phyloP scores from a whole-genome alignment of 1,140 invertebrate genomes.

The Platyscapa corneri region DNA sequence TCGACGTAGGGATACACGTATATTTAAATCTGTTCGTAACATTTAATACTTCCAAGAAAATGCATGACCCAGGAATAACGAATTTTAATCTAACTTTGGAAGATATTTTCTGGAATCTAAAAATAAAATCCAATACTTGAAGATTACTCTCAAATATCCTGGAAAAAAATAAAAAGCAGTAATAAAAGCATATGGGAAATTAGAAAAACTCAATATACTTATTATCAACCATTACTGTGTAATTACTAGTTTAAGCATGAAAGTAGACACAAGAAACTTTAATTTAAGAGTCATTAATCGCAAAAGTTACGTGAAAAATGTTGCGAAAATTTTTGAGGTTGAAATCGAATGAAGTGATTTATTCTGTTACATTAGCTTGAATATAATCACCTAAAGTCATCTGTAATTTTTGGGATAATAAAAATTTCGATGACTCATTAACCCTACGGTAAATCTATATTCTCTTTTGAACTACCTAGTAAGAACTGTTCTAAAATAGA shows the following conservation, averaged over 20 bases:
- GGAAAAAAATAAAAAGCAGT: not conserved
- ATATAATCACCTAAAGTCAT: not conserved
- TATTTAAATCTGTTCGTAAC: not conserved
- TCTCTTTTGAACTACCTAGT: not conserved
- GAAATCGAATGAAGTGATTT: not conserved
- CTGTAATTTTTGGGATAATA: not conserved
- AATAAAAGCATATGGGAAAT: not conserved
- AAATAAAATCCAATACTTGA: not conserved
- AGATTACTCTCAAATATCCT: not conserved
- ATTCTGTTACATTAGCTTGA: not conserved
- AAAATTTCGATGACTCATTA: not conserved
- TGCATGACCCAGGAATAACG: not conserved
- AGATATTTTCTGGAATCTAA: not conserved
- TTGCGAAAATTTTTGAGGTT: not conserved
- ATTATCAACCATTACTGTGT: not conserved
- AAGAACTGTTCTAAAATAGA: not conserved
- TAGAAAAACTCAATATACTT: not conserved
- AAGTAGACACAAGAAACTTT: not conserved
- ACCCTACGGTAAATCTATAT: not conserved
- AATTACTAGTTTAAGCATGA: not conserved
- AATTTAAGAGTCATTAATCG: not conserved
- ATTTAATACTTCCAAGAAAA: not conserved
- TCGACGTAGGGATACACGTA: not conserved
- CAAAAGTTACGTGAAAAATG: not conserved
- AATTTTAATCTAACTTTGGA: not conserved